Base-by-base conservation (phyloP, 2,113 vertebrate genomes). In the Leuciscus idus region DNA sequence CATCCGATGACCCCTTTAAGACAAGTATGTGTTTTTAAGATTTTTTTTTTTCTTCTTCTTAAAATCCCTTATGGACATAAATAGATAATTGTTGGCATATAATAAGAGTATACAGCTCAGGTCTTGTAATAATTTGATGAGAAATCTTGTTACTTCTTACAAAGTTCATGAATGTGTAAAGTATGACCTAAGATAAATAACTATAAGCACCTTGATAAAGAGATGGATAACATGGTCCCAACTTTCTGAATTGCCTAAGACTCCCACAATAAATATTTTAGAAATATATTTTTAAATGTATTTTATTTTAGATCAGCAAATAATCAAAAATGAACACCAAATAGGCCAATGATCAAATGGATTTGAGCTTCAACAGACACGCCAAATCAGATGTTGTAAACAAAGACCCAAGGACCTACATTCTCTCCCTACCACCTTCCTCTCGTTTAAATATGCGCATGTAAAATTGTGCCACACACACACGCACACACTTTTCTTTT, bases 241-340 rank as follows among this genome's bases (percentile, higher is more conserved):
- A 89, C 91, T 93, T 85, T 59, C 84, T 85, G 89, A 76, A 79
- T 90, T 89, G 90, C 89, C 88, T 8, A 85, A 88, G 90, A 88
- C 89, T 89, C 46, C 88, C n/a, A 66, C 86, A 81, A 94, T 94
- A 81, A 94, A 94, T 94, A 94, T 95, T 95, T 94, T 84, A 95
- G 85, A 89, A 26, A 26, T 26, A 26, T 26, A 26, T 26, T 26
- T 26, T 26, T 26, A 26, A 26, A 26, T 26, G 26, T 26, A 26
- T 26, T 26, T 26, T 26, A 26, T 26, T 26, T 94, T 84, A 95
- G 85, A 89, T 30, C 90, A 88, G 91, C 94, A 94, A 95, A 94
- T 94, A 94, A 94, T 95, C 93, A 93, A 95, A 95, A 93, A 93
- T 95, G 92, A 93, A 94, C 90, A 88, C 83, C 88, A 92, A 94